A percentile compares a stretch with the other conserved stretches of the same genome.
phyloP scores from a whole-genome alignment of 1,140 invertebrate species.

The Eciton burchellii region DNA sequence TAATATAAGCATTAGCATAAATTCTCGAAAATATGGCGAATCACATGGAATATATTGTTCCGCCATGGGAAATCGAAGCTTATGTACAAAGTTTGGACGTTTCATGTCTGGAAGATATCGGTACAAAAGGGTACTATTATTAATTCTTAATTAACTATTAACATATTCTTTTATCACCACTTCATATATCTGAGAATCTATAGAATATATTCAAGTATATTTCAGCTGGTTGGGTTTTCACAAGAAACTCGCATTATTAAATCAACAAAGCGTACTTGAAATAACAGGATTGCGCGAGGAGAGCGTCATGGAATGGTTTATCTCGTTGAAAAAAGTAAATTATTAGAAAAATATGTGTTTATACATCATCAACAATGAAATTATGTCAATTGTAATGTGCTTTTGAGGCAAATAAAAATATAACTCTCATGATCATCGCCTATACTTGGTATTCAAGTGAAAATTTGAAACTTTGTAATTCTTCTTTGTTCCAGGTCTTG shows the following conservation, averaged over 20 bases:
- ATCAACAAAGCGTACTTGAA: constrained; percentile 92
- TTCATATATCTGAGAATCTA: background rate
- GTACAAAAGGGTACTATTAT: constrained; percentile 83
- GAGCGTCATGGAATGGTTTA: constrained; percentile 90
- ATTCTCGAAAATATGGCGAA: constrained; percentile 74
- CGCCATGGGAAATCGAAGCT: constrained; percentile 85
- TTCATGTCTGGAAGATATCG: constrained; percentile 84
- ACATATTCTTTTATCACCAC: constrained; percentile 18
- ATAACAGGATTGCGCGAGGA: constrained; percentile 89
- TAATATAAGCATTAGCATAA: background rate
- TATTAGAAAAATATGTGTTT: background rate
- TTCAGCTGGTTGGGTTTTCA: constrained; percentile 92
- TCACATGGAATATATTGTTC: constrained; percentile 82
- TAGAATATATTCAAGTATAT: constrained; percentile 59
- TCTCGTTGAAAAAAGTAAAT: constrained; percentile 88
- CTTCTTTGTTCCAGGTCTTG: constrained; percentile 85
- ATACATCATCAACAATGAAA: background rate
- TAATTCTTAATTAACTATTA: too few species aligned
- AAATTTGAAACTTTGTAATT: background rate
- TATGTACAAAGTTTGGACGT: constrained; percentile 84
- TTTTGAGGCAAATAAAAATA: too few species aligned
- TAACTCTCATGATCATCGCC: too few species aligned
- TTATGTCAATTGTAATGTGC: background rate
- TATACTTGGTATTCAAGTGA: too few species aligned
- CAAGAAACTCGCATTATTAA: constrained; percentile 91